Evolutionary conservation across 2,113 vertebrate genomes (phyloP), one percentile per base, ranked within the genome.

Genomic region (Zapus hudsonius): DNA sequence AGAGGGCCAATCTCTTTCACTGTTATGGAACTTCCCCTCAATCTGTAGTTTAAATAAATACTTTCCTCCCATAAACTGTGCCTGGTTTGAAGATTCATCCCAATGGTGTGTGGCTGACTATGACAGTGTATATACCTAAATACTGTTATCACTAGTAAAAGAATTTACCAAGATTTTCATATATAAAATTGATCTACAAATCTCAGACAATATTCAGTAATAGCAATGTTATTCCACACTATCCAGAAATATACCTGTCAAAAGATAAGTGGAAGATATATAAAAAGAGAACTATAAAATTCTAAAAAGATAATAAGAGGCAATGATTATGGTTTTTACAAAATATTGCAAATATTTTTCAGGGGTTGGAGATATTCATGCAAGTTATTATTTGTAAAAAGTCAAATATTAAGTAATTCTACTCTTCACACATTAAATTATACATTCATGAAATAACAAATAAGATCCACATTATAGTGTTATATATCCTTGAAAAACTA

Each of bases 321-420:
- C 31, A 44, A 23, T 47, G 7, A 80, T 6, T 47, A 36, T 22
- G 29, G 47, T 70, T 22, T 38, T 84, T 52, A 5, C 47, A 55
- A 44, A 9, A 92, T 25, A n/a, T n/a, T n/a, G n/a, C n/a, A n/a
- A n/a, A n/a, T n/a, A n/a, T n/a, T n/a, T n/a, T n/a, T n/a, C n/a
- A n/a, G n/a, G n/a, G n/a, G n/a, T n/a, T n/a, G n/a, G n/a, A n/a
- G n/a, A n/a, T n/a, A 64, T 80, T 40, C 8, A 29, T 59, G 38
- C 17, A 47, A 61, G 93, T 93, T 85, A 61, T 64, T 40, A 84
- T 84, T n/a, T n/a, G 17, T 84, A 47, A 90, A 72, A 67, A 74
- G 36, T 72, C 40, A 29, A 44, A 31, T 7, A 25, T 64, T 84
- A 87, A 91, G 73, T 82, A 57, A 67, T 93, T 92, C 22, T 90